Evolutionary conservation across 1,140 invertebrate genomes (phyloP).

Genomic region (Gryllus bimaculatus): DNA sequence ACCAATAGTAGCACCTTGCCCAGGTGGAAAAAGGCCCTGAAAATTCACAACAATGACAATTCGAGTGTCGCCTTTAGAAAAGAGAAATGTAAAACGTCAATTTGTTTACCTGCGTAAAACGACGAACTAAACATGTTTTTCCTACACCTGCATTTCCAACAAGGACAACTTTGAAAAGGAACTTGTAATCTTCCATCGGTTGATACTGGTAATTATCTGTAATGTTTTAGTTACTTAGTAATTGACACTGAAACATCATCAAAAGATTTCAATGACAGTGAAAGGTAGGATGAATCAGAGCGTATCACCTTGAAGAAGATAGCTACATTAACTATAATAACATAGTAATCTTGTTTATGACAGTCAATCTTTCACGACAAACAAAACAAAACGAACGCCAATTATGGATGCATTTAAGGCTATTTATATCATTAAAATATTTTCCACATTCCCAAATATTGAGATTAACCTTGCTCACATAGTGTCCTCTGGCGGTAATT

Average conservation of each 20-base stretch:
- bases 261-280: slow-evolving; percentile 7
- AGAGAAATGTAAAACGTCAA: slow-evolving; percentile 9
- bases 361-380: background rate
- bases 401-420: no score
- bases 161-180: slow-evolving; percentile 93
- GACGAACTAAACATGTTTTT: slow-evolving; percentile 84
- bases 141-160: slow-evolving; percentile 93
- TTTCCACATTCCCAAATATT: background rate
- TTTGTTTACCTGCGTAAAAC: slow-evolving; percentile 66
- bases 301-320: slow-evolving; percentile 9
- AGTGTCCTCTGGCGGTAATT: background rate
- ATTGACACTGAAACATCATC: background rate
- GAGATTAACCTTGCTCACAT: background rate
- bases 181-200: slow-evolving; percentile 94
- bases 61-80: background rate
- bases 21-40: slow-evolving; percentile 84
- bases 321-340: background rate
- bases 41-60: slow-evolving; percentile 26
- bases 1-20: slow-evolving; percentile 97
- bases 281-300: slow-evolving; percentile 13
- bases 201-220: slow-evolving; percentile 7
- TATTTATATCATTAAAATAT: background rate
- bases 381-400: no score
- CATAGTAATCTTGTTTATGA: background rate
- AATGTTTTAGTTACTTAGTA: background rate